Evolutionary conservation across 1,140 invertebrate species (phyloP), one percentile per base, ranked within the genome.

Genomic region (Halyomorpha halys): DNA sequence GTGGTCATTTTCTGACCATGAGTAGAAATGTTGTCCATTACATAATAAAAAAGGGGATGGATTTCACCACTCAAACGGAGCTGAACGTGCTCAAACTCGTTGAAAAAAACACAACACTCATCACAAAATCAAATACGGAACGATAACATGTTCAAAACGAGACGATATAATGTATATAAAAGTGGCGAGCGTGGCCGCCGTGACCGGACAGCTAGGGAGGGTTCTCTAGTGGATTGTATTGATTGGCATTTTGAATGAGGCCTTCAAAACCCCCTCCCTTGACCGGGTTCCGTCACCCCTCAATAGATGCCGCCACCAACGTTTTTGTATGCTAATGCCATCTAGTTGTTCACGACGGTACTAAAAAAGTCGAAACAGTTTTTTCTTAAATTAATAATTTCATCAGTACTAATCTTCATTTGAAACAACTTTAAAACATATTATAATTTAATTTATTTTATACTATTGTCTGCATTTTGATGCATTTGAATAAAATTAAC

Each of bases 211-310:
- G 47, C 47, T 49, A 30, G 62, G 63, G 54, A 53, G 63, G 51
- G 51, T 44, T 64, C 51, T 64, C 47, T 64, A 60, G 59, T 60
- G 59, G 27, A 60, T 39, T 60, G 64, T 69, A 69, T 67, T 69
- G 68, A 69, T 69, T 69, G 68, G 68, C 65, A 67, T 67, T 68
- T 69, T 69, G 68, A 69, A 69, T 69, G 68, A 67, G 65, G 64
- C 56, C 64, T 65, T 65, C 64, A 53, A 51, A 54, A 39, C 51
- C 39, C 39, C 64, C 44, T 30, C 49, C 39, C 44, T 59, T 16
- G 5, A 21, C 16, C 6, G 11, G 47, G 56, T 61, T 45, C 49
- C 44, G 44, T 30, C 59, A 15, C 44, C 44, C 27, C 56, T 34
- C 39, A 44, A 23, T 8, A 56, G 53, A 21, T 49, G 19, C n/a